Evolutionary conservation across 1,140 invertebrate species (phyloP).

Genomic region (Marisa cornuarietis): DNA sequence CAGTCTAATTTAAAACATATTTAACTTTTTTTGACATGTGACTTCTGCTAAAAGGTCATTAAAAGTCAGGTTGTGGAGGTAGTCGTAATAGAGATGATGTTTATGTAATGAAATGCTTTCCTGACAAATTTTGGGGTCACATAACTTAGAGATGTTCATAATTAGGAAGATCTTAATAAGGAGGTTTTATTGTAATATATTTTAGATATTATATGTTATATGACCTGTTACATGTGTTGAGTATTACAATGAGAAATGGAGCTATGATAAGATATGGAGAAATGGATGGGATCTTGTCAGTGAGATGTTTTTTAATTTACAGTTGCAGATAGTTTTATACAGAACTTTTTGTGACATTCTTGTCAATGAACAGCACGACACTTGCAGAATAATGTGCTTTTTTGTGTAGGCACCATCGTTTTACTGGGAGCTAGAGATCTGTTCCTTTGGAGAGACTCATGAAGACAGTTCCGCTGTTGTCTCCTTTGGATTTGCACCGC

Average conservation of each 20-base stretch:
- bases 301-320: neutral
- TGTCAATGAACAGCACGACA: neutral
- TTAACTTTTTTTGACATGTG: no score
- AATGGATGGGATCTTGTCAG: neutral
- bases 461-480: slow-evolving; percentile 62
- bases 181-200: no score
- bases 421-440: slow-evolving; percentile 66
- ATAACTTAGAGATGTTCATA: no score
- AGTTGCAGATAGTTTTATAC: neutral
- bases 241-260: neutral
- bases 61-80: no score
- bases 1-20: no score
- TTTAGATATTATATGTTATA: no score
- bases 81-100: no score
- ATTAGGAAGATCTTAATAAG: no score
- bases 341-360: neutral
- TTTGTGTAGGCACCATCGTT: slow-evolving; percentile 60
- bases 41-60: no score
- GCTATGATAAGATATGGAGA: neutral
- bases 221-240: no score
- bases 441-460: slow-evolving; percentile 62
- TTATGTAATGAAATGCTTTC: no score
- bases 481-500: slow-evolving; percentile 65
- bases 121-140: no score
- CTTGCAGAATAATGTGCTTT: neutral